Base-by-base conservation (phyloP, 1,140 invertebrate genomes). In the Planococcus citri region DNA sequence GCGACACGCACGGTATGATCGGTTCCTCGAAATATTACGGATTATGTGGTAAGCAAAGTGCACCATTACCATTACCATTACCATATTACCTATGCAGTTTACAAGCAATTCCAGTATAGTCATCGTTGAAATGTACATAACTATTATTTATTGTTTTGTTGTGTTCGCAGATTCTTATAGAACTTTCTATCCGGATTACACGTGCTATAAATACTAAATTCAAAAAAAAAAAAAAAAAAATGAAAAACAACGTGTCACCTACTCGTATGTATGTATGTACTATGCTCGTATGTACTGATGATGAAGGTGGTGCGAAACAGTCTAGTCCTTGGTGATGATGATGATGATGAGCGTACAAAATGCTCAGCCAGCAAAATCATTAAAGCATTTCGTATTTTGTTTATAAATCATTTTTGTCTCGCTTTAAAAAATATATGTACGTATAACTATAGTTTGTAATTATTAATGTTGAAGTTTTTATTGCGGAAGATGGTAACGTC, bases 21-120 rank as follows among this genome's bases (percentile, higher is more conserved):
- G 83, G 87, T 70, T 91, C 89, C 3, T 81, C 81, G 72, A 85
- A 82, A 80, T 91, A 89, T 76, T 82, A 85, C 68, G 89, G 89
- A 64, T 80, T 92, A 29, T 92, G 89, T 78, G 84, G 87, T 89
- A 80, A 86, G 83, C 83, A 77, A n/a, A n/a, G n/a, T 76, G 70
- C 41, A n/a, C n/a, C n/a, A n/a, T n/a, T n/a, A n/a, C n/a, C n/a
- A n/a, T n/a, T n/a, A n/a, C n/a, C n/a, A n/a, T n/a, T n/a, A n/a
- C n/a, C n/a, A n/a, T n/a, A n/a, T n/a, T n/a, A n/a, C n/a, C n/a
- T n/a, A n/a, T n/a, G n/a, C n/a, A n/a, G n/a, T n/a, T n/a, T 41
- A 41, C n/a, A 41, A 41, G 37, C n/a, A 41, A 9, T 9, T 41
- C 9, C 37, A 10, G n/a, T 10, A 41, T n/a, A 41, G 9, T 41